Percentiles rank a stretch among this genome's conserved stretches.
These are phyloP conservation scores for Medauroidea extradentata DNA, from an alignment of 1,140 invertebrate species.

Conservation along the genomic window DNA sequence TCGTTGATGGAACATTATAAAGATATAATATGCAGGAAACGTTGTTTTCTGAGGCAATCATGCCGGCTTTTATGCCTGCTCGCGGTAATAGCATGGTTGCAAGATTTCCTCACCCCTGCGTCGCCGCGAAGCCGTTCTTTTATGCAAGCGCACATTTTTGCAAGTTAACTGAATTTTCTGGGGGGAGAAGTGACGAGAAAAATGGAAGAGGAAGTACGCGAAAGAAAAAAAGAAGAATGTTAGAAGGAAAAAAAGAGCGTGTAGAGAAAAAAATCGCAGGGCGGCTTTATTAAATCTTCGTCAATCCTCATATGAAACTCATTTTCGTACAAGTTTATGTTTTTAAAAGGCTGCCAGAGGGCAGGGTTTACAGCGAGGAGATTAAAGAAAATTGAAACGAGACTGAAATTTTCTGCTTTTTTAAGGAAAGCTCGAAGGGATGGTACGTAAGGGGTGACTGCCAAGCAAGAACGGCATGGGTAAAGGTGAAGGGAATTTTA, in stretches of 20 bases:
- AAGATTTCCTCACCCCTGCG: slow-evolving; percentile 6
- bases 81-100: not conserved
- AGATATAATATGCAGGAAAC: slow-evolving; percentile 15
- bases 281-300: slow-evolving; percentile 21
- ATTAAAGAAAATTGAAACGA: slow-evolving; percentile 23
- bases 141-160: no score
- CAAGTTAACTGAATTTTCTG: no score
- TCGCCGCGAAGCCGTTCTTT: not conserved
- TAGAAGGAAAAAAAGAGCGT: slow-evolving; percentile 1
- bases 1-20: slow-evolving; percentile 14
- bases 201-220: no score
- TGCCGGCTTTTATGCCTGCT: not conserved
- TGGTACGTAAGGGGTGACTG: slow-evolving; percentile 9
- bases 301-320: slow-evolving; percentile 26
- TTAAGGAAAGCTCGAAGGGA: slow-evolving; percentile 10
- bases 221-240: not conserved
- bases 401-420: slow-evolving; percentile 20
- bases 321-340: slow-evolving; percentile 22
- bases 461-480: slow-evolving; percentile 13
- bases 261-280: not conserved
- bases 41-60: slow-evolving; percentile 14
- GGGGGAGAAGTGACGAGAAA: no score
- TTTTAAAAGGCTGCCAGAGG: slow-evolving; percentile 23
- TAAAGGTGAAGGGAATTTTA: slow-evolving; percentile 16
- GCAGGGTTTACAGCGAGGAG: slow-evolving; percentile 18